Conservation (phyloP, 2,797 vertebrate genomes). For the Chrosomus eos region DNA sequence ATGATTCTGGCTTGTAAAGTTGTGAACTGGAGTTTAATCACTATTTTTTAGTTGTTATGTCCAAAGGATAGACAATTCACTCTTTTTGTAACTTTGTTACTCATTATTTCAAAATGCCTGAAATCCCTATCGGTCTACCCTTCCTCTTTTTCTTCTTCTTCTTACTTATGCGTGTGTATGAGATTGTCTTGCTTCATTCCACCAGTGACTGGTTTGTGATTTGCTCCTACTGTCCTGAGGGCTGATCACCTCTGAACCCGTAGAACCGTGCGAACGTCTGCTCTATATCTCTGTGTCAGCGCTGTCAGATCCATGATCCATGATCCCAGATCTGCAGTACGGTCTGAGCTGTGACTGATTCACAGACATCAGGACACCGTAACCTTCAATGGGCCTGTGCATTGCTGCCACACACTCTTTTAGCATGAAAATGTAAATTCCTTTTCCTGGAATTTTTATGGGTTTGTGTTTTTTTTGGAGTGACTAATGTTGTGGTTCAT, state of each 20-base stretch:
- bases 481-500: not conserved
- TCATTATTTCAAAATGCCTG: not conserved
- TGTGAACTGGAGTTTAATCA: not conserved
- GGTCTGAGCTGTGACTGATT: conserved; percentile 20
- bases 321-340: conserved; percentile 2
- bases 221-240: not conserved
- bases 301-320: conserved; percentile 2
- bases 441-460: not conserved
- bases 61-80: not conserved
- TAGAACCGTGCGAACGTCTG: not conserved
- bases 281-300: not conserved
- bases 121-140: not conserved
- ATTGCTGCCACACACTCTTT: not conserved
- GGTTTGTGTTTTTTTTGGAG: not conserved
- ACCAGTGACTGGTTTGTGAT: not conserved
- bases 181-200: not conserved
- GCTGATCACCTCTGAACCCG: not conserved
- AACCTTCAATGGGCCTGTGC: not conserved
- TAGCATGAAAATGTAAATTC: too few species aligned
- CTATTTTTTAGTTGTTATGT: not conserved
- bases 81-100: not conserved
- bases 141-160: not conserved
- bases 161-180: not conserved
- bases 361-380: not conserved
- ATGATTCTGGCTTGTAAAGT: not conserved